Evolutionary conservation across 1,140 invertebrate species (phyloP), one percentile per base, ranked within the genome.

Genomic region (Phortica variegata): DNA sequence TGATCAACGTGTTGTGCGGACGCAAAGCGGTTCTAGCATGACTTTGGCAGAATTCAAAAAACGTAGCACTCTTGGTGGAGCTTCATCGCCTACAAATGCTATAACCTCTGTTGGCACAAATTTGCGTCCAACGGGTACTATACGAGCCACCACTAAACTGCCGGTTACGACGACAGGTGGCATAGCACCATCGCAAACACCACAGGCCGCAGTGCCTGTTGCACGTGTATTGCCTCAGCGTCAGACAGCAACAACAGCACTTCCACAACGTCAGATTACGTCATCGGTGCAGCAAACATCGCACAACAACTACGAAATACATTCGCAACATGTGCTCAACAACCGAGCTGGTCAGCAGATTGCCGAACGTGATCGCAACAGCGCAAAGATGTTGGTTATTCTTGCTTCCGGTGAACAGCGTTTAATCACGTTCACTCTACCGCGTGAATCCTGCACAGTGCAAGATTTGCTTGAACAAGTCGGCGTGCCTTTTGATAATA

Each of bases 381-480:
- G 80, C 20, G 87, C 86, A 2, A 85, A 87, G 69, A 89, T 89
- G 87, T 77, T 89, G 53, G 85, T 88, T 13, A 81, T 88, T 33
- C 75, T 88, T 43, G 80, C 82, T 52, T 86, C 82, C 45, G 86
- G 86, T 8, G 87, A 89, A 76, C 87, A 89, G 59, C 82, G 87
- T 69, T 77, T 89, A 29, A 89, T 89, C 33, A 89, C 87, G 2
- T 89, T 89, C 59, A 87, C 87, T 26, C 77, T 88, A 56, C 87
- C 87, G 5, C 84, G 86, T 55, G 87, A 89, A 63, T 86, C 85
- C 49, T 89, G 87, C 68, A 89, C 87, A 0, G 85, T 89, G 37
- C 85, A 88, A 70, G 87, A 89, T 79, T 81, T 89, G 47, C 73
- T 89, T 37, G 86, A 88, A 70, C 87, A 89, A 79, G 86, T 86